Evolutionary conservation across 2,113 vertebrate genomes (phyloP), one percentile per base, ranked within the genome.

Genomic region (Delphinapterus leucas): DNA sequence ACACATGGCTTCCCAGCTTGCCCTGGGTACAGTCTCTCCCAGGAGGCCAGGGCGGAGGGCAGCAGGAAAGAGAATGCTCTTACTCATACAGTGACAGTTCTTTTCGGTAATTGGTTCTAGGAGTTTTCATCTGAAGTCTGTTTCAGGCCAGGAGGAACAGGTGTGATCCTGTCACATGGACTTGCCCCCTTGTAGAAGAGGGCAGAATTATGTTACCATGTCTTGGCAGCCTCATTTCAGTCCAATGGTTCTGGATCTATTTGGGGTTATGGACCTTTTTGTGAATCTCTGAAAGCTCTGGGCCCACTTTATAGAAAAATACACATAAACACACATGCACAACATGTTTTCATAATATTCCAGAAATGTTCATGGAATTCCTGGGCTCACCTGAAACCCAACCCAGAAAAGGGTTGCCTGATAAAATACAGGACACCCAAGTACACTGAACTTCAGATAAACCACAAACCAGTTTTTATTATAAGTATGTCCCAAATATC

Each of bases 1-100:
- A 98, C 98, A 98, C 95, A 95, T 97, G 97, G 98, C 71, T 96
- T 81, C 95, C 82, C 93, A 80, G 49, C 60, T 88, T 76, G 95
- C 93, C 77, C 79, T 15, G 63, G 71, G 60, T 61, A 58, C 58
- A 49, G 84, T 44, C 1, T 0, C 83, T 88, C 79, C 96, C 67
- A 28, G 80, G 81, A 90, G 74, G 71, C 49, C 17, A 31, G 28
- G 47, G 41, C 71, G 18, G 79, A 96, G 81, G 80, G 25, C 3
- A 36, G 31, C 26, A 2, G 58, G 95, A 87, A 73, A 74, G 21
- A 60, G 25, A 17, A 20, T 17, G 25, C 63, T 44, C 70, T 61
- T 83, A 95, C 90, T 33, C 49, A 90, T 31, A 60, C 97, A 94
- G 90, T 47, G 93, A 70, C n/a, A 95, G 65, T 94, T 92, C 83